A percentile compares a stretch with the other conserved stretches of the same genome.
These are phyloP conservation scores for Varanus salvator DNA, from an alignment of 2,113 vertebrate genomes.

Conservation along the genomic window DNA sequence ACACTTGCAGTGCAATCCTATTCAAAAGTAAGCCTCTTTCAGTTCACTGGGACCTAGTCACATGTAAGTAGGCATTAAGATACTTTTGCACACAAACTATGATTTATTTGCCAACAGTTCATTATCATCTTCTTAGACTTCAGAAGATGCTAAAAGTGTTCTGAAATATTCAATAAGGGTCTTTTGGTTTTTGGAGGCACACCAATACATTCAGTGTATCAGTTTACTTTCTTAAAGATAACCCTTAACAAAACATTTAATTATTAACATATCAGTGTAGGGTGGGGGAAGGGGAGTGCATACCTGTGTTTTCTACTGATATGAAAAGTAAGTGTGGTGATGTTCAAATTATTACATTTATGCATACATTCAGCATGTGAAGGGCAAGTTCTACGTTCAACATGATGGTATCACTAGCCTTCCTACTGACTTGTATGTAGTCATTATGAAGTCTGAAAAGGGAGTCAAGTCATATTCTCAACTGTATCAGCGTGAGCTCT, in stretches of 20 bases:
- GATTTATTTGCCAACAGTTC: neutral
- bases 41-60: no score
- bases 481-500: no score
- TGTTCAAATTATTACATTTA: no score
- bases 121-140: neutral
- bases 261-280: neutral
- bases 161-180: neutral
- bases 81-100: neutral
- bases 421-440: no score
- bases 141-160: neutral
- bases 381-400: no score
- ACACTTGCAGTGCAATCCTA: neutral
- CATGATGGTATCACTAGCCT: no score
- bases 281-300: neutral
- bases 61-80: no score
- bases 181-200: neutral
- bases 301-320: neutral
- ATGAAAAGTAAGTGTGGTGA: neutral
- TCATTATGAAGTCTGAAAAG: no score
- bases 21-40: no score
- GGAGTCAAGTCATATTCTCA: no score
- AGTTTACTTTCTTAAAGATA: neutral
- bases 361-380: no score
- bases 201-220: neutral
- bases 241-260: neutral